Evolutionary conservation across 2,797 vertebrate genomes (phyloP).

Genomic region (Neopelma chrysocephalum): DNA sequence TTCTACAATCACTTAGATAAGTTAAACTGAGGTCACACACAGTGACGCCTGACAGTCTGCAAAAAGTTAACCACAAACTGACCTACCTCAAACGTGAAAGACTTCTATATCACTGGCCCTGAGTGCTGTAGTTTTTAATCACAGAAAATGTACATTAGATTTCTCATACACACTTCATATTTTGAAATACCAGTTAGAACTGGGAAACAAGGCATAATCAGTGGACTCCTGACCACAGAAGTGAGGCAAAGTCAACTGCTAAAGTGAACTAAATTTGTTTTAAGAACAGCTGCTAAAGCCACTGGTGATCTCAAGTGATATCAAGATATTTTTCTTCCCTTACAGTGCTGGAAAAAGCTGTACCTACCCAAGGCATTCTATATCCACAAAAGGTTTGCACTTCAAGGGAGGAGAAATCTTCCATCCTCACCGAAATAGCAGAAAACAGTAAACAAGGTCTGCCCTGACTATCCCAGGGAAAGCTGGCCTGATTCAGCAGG

Average conservation of each 20-base stretch:
- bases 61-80: not conserved
- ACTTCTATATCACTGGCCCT: not conserved
- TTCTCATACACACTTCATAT: not conserved
- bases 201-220: conserved; percentile 46
- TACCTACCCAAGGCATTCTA: not conserved
- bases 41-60: not conserved
- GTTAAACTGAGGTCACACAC: not conserved
- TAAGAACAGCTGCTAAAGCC: not conserved
- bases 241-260: not conserved
- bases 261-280: not conserved
- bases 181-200: conserved; percentile 1
- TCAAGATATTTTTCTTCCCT: not conserved
- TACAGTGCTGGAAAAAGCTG: not conserved
- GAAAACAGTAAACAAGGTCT: not conserved
- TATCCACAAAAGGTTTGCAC: not conserved
- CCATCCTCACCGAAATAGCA: not conserved
- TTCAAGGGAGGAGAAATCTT: not conserved
- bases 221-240: not conserved
- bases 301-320: not conserved
- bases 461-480: not conserved
- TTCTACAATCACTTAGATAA: not conserved
- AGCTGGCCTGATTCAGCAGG: not conserved
- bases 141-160: not conserved
- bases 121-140: not conserved
- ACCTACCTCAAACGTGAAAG: not conserved